A percentile compares a stretch with the other conserved stretches of the same genome.
These are phyloP conservation scores for Dicerorhinus sumatrensis DNA, from an alignment of 2,113 vertebrate genomes.

Conservation along the genomic window DNA sequence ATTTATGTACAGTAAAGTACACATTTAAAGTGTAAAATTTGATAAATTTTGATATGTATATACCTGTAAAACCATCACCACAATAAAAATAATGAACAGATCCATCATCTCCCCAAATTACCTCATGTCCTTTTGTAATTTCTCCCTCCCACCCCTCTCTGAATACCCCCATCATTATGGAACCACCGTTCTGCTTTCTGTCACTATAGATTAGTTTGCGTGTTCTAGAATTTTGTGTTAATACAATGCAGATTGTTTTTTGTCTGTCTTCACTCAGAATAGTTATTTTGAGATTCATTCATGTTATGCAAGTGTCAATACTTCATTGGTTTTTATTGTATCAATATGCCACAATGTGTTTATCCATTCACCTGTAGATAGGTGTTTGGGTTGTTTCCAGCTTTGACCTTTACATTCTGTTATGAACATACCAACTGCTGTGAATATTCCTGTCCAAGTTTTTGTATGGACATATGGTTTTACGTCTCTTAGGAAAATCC, in stretches of 20 bases:
- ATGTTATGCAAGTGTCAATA: neutral
- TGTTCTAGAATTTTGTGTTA: slow-evolving; percentile 16
- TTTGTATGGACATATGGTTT: slow-evolving; percentile 10
- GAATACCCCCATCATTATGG: neutral
- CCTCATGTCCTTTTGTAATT: neutral
- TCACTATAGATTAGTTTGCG: neutral
- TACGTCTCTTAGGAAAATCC: neutral
- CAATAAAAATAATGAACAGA: neutral
- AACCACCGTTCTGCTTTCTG: neutral
- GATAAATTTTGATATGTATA: neutral
- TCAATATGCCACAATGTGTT: neutral
- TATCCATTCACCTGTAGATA: neutral
- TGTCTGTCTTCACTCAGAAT: slow-evolving; percentile 32
- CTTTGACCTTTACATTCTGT: neutral
- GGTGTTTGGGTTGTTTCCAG: neutral
- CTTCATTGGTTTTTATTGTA: slow-evolving; percentile 25
- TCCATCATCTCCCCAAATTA: neutral
- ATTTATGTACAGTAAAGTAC: neutral
- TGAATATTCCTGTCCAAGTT: neutral
- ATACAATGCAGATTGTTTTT: neutral
- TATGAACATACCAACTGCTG: neutral
- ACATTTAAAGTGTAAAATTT: neutral
- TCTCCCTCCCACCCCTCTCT: neutral
- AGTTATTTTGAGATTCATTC: slow-evolving; percentile 37
- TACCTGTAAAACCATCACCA: neutral